phyloP scores from a whole-genome alignment of 2,797 vertebrate genomes.

The Pelobates cultripes region DNA sequence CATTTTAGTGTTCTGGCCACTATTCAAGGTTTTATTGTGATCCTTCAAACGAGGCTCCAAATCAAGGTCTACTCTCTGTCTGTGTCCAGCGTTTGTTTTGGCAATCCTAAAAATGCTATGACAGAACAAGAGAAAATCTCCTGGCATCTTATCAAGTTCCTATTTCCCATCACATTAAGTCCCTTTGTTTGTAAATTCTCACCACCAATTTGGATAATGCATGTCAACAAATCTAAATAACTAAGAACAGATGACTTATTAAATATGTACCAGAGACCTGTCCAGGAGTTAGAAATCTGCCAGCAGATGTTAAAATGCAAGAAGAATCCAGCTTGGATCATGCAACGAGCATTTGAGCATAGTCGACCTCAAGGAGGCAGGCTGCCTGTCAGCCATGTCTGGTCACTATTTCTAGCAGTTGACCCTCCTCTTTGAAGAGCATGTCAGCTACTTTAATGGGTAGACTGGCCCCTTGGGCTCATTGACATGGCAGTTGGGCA shows the following conservation, averaged over 20 bases:
- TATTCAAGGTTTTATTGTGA: slow-evolving; percentile 48
- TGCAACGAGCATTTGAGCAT: too few relatives aligned
- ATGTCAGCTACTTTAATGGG: too few relatives aligned
- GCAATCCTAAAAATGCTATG: slow-evolving; percentile 31
- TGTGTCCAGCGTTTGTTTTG: slow-evolving; percentile 53
- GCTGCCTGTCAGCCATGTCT: too few relatives aligned
- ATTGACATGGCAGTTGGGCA: too few relatives aligned
- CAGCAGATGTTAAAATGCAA: too few relatives aligned
- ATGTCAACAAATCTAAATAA: not conserved
- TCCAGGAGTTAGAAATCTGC: too few relatives aligned
- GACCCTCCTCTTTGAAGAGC: too few relatives aligned
- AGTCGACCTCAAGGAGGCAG: too few relatives aligned
- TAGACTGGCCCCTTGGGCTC: too few relatives aligned
- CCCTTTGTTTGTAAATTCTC: slow-evolving; percentile 32
- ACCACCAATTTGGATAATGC: slow-evolving; percentile 5
- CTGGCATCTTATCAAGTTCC: slow-evolving; percentile 8
- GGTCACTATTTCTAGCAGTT: too few relatives aligned
- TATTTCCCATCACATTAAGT: slow-evolving; percentile 34
- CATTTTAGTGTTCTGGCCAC: slow-evolving; percentile 25
- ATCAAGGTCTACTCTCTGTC: slow-evolving; percentile 54
- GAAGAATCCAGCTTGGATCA: too few relatives aligned
- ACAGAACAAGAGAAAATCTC: slow-evolving; percentile 48
- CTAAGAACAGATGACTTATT: not conserved
- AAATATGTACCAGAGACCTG: too few relatives aligned
- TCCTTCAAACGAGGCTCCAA: slow-evolving; percentile 57